These are phyloP conservation scores for Epinephelus fuscoguttatus DNA, from an alignment of 2,113 vertebrate genomes.

Conservation along the genomic window DNA sequence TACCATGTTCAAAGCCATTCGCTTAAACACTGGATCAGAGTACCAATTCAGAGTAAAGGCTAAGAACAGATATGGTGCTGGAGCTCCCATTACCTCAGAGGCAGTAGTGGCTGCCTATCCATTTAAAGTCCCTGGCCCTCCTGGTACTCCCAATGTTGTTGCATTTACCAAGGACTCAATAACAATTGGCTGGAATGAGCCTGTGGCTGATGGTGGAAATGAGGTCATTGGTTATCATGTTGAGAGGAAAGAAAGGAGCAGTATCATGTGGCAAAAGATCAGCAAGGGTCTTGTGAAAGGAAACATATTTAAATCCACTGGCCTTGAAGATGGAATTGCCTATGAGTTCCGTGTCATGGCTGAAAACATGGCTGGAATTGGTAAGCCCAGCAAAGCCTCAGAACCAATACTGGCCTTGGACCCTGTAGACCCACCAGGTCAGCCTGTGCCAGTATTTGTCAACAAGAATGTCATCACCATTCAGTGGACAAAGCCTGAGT, in stretches of 20 bases:
- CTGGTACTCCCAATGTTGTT: slow-evolving; percentile 94
- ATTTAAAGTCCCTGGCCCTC: slow-evolving; percentile 95
- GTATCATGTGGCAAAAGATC: slow-evolving; percentile 95
- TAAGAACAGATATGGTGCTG: slow-evolving; percentile 95
- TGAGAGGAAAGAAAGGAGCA: slow-evolving; percentile 96
- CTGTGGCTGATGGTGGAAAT: slow-evolving; percentile 95
- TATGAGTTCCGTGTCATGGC: slow-evolving; percentile 98
- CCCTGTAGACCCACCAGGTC: slow-evolving; percentile 96
- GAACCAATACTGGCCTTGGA: slow-evolving; percentile 94
- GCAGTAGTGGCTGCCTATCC: slow-evolving; percentile 93
- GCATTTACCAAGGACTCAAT: slow-evolving; percentile 95
- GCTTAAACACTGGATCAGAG: slow-evolving; percentile 92
- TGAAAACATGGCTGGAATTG: slow-evolving; percentile 96
- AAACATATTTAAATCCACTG: slow-evolving; percentile 94
- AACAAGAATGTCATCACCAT: slow-evolving; percentile 94
- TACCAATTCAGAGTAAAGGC: slow-evolving; percentile 98
- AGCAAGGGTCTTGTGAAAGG: slow-evolving; percentile 92
- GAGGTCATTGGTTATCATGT: slow-evolving; percentile 96
- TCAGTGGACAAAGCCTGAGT: slow-evolving; percentile 97
- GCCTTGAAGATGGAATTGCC: slow-evolving; percentile 93
- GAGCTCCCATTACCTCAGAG: slow-evolving; percentile 92
- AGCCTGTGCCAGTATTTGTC: slow-evolving; percentile 91
- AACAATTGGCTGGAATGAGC: slow-evolving; percentile 97
- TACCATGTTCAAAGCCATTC: slow-evolving; percentile 94
- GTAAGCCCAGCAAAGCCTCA: slow-evolving; percentile 96